Conservation (phyloP, 2,113 vertebrate species). For the Sakesphorus luctuosus region DNA sequence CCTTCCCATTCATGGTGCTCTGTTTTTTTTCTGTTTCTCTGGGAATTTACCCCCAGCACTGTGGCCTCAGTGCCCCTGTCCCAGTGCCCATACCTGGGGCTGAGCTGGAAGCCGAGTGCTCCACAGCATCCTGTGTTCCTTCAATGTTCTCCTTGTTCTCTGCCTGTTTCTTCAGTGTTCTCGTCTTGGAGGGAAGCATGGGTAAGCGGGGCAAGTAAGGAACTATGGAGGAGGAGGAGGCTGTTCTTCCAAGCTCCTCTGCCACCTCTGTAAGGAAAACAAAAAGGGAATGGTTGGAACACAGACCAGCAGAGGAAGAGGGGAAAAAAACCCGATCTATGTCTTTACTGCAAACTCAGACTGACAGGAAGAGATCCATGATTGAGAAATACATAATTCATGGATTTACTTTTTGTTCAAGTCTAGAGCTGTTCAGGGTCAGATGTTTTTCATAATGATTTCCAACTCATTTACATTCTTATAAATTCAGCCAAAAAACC, state of each 20-base stretch:
- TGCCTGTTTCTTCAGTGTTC: constrained; percentile 89
- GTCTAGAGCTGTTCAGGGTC: neutral
- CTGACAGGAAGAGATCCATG: neutral
- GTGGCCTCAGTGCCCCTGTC: neutral
- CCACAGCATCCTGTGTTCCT: constrained; percentile 80
- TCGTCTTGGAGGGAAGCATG: constrained; percentile 91
- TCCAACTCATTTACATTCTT: neutral
- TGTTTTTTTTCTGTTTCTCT: neutral
- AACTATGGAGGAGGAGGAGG: constrained; percentile 84
- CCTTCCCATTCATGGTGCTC: accelerated
- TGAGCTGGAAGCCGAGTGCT: constrained; percentile 76
- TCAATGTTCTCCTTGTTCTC: constrained; percentile 99
- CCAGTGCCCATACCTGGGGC: constrained; percentile 71
- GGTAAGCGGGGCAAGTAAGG: constrained; percentile 87
- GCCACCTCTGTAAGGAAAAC: constrained; percentile 85
- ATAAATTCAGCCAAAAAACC: neutral
- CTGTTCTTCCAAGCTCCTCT: constrained; percentile 93
- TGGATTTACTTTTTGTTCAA: neutral
- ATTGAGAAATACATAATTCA: neutral
- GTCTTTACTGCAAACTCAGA: neutral
- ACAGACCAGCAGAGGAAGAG: neutral
- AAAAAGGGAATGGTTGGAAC: neutral
- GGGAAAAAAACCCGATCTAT: neutral
- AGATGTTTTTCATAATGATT: neutral
- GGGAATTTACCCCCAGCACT: neutral